Conservation (phyloP, 2,888 invertebrate species). For the Hydrotaea cyrtoneurina region DNA sequence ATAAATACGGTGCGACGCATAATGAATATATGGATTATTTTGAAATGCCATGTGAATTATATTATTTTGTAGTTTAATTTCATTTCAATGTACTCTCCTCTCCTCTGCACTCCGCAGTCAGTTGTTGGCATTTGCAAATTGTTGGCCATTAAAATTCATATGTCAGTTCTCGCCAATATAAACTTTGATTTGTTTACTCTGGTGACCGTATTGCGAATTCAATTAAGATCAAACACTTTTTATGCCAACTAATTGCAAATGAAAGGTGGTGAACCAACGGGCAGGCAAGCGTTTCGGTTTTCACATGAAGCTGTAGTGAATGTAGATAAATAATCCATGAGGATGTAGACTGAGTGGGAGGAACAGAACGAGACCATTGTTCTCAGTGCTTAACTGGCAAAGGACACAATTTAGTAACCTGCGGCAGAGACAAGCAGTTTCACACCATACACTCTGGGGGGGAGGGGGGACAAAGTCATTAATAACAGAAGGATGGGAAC, state of each 20-base stretch:
- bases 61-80: slow-evolving; percentile 46
- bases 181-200: slow-evolving; percentile 47
- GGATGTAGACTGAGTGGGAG: too few species aligned
- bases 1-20: background rate
- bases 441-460: too few species aligned
- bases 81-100: slow-evolving; percentile 44
- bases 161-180: slow-evolving; percentile 42
- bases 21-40: slow-evolving; percentile 24
- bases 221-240: slow-evolving; percentile 54
- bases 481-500: too few species aligned
- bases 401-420: too few species aligned
- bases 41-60: slow-evolving; percentile 6
- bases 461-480: too few species aligned
- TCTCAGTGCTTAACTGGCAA: too few species aligned
- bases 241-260: slow-evolving; percentile 5
- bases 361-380: too few species aligned
- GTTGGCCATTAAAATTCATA: slow-evolving; percentile 63
- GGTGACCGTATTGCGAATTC: slow-evolving; percentile 47
- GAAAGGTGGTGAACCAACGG: background rate
- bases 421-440: too few species aligned
- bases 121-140: slow-evolving; percentile 18
- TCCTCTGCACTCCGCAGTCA: background rate
- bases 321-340: too few species aligned
- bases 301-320: too few species aligned
- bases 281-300: background rate